phyloP scores from a whole-genome alignment of 2,797 vertebrate genomes.

The Huso huso region DNA sequence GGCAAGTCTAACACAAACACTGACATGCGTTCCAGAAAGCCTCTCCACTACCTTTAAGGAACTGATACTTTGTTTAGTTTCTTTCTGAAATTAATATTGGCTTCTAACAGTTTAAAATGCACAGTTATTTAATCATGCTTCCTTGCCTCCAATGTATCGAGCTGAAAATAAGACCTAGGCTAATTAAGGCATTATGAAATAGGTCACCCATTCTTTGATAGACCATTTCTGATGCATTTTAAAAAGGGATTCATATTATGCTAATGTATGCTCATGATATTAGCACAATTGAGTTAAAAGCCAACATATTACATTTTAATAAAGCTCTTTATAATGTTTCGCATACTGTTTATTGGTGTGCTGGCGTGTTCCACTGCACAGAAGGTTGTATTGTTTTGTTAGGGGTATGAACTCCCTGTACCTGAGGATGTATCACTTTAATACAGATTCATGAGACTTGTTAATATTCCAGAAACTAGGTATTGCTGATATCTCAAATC shows the following conservation, averaged over 20 bases:
- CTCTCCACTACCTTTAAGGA: no score
- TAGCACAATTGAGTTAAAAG: background rate
- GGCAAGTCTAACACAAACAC: no score
- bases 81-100: background rate
- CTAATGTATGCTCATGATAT: background rate
- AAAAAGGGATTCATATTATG: background rate
- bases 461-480: no score
- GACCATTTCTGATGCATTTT: background rate
- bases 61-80: background rate
- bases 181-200: slow-evolving; percentile 3
- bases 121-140: background rate
- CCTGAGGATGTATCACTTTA: no score
- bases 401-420: no score
- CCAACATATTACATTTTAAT: background rate
- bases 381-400: no score
- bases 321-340: background rate
- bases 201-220: background rate
- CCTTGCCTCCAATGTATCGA: background rate
- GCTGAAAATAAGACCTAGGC: background rate
- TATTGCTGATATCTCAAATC: no score
- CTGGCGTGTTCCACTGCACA: no score
- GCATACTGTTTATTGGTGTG: background rate
- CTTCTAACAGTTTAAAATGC: background rate
- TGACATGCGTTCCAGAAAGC: no score
- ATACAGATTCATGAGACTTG: no score